A percentile compares a stretch with the other conserved stretches of the same genome.
Conservation (phyloP, 2,888 invertebrate genomes). For the Tupiocoris notatus region DNA sequence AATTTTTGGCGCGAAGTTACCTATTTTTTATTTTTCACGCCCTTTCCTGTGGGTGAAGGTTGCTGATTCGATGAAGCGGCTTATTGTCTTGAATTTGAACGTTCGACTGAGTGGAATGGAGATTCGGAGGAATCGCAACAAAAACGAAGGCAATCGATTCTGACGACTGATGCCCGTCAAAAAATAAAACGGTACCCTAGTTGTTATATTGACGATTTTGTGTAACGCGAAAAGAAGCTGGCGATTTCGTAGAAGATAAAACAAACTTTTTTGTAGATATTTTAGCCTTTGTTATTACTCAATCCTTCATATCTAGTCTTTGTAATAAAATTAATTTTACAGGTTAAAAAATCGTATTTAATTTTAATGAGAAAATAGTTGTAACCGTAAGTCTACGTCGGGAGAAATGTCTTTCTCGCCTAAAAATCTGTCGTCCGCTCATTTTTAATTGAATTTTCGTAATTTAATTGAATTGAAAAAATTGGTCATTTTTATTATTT, state of each 20-base stretch:
- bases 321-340: conserved; percentile 41
- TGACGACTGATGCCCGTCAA: conserved; percentile 28
- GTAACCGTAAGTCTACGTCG: conserved; percentile 13
- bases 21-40: not conserved
- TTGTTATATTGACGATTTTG: conserved; percentile 24
- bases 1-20: conserved; percentile 1
- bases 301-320: conserved; percentile 39
- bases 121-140: not conserved
- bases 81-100: not conserved
- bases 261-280: conserved; percentile 26
- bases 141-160: not conserved
- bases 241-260: conserved; percentile 3
- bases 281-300: conserved; percentile 32
- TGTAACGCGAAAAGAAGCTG: not conserved
- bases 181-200: conserved; percentile 10
- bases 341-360: conserved; percentile 22
- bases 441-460: not conserved
- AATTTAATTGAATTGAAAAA: not conserved
- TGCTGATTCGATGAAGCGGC: not conserved
- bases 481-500: conserved; percentile 16
- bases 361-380: conserved; percentile 13
- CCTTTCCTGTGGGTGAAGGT: not conserved
- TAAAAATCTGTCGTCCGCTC: not conserved
- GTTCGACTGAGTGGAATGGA: not conserved
- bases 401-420: not conserved